Base-by-base conservation (phyloP, 2,797 vertebrate species). In the Tenualosa thibaudeaui region DNA sequence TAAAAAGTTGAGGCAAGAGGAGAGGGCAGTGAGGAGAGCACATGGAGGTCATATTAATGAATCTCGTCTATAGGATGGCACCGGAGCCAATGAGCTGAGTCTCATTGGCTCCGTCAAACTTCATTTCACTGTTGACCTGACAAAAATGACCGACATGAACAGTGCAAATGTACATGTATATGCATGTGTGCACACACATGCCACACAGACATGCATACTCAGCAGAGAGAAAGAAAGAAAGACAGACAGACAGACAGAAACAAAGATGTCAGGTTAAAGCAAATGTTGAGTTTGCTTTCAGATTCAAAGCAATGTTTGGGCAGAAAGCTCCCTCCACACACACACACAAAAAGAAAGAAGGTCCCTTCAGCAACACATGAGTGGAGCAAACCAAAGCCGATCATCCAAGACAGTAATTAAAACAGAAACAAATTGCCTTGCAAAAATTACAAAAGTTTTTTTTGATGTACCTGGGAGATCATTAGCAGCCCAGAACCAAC, bases 401-500 rank as follows among this genome's bases (percentile, higher is more conserved):
- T 19, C 40, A 19, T 81, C 86, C 87, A 86, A 83, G 43, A 84
- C 19, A 6, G 84, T 83, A 85, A 89, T 87, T 88, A 86, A 88
- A 89, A 89, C 78, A n/a, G 31, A 78, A 82, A 83, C 86, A 43
- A 83, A 89, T 87, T 89, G 75, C 85, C 62, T 81, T 87, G 75
- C 71, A 83, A 87, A 31, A 85, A 89, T 87, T 13, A 86, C 86
- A 86, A 26, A 26, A 87, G 54, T 71, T 83, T 40, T 40, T 31
- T 81, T 86, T 86, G 37, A 71, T 58, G 83, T 58, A 86, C 82
- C 84, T 81, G 50, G 83, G 84, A 84, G 84, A 86, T 82, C 85
- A 88, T 84, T 78, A 84, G 84, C 81, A 49, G 81, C 71, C 84
- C 43, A 81, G 75, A 43, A 31, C 83, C 65, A 75, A 60, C 24